Evolutionary conservation across 2,797 vertebrate species (phyloP), one percentile per base, ranked within the genome.

Genomic region (Pelobates cultripes): DNA sequence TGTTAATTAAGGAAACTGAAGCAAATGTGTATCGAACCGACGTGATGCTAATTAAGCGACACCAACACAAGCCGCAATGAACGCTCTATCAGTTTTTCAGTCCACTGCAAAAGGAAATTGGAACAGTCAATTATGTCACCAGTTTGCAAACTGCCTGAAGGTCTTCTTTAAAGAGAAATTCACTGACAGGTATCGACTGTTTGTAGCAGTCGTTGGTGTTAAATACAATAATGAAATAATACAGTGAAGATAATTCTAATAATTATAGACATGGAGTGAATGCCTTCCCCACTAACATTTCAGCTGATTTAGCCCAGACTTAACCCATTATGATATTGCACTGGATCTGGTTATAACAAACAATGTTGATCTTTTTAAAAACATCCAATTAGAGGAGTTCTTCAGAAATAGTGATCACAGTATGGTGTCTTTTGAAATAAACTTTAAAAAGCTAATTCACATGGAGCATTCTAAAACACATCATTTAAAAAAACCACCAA

Each of bases 181-280:
- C 6, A 7, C 4, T 42, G 40, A 72, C 12, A 55, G 64, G 47
- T 75, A 68, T 74, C n/a, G 72, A 28, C 47, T 73, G 12, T 43
- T 73, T 73, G 14, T 60, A 28, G 41, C 70, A 79, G 61, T 15
- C 57, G 12, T 73, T 28, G 43, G 43, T 55, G 3, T 66, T 42
- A 73, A 61, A 73, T 53, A 53, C 70, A 79, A 71, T 79, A 79
- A 53, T 57, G 28, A 28, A 28, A 28, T 28, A 28, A 28, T 28
- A 44, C 43, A 43, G 13, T 14, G 4, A 61, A 42, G 9, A 45
- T 40, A 71, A 70, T 43, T 73, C 70, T 73, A 55, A 70, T 44
- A 53, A 43, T 73, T 28, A 43, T 17, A 73, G 53, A 43, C 53
- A 73, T 53, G 6, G 70, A 66, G 40, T 13, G 44, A 14, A 64